A percentile compares a stretch with the other conserved stretches of the same genome.
Evolutionary conservation across 2,113 vertebrate genomes (phyloP).

Genomic region (Brachyhypopomus gauderio): DNA sequence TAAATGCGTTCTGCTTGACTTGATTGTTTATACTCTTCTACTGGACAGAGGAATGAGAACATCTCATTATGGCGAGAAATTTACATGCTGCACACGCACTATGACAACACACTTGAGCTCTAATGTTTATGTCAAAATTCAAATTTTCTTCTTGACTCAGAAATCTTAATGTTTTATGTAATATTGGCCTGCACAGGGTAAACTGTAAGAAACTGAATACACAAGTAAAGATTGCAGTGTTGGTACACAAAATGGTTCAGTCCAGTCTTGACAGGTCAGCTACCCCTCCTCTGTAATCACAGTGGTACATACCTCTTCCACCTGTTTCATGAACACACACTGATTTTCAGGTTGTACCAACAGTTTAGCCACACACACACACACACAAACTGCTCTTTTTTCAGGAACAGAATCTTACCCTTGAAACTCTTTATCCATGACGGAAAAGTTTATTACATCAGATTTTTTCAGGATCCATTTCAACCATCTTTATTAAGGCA

Average conservation of each 20-base stretch:
- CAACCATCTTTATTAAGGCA: background rate
- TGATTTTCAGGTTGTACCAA: slow-evolving; percentile 20
- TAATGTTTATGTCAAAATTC: slow-evolving; percentile 31
- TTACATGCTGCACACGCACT: background rate
- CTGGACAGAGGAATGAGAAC: slow-evolving; percentile 13
- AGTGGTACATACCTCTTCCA: slow-evolving; percentile 39
- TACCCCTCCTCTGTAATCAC: slow-evolving; percentile 1
- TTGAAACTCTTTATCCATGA: background rate
- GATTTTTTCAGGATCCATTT: too few species aligned
- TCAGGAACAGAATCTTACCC: background rate
- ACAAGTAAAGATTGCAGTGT: slow-evolving; percentile 10
- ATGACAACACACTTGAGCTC: slow-evolving; percentile 3
- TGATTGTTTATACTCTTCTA: slow-evolving; percentile 8
- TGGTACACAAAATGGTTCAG: background rate
- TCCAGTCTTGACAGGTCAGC: slow-evolving; percentile 17
- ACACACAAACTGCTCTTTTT: slow-evolving; percentile 3
- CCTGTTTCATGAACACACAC: slow-evolving; percentile 46
- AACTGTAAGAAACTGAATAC: background rate
- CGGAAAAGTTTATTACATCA: too few species aligned
- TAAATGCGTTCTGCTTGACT: slow-evolving; percentile 20
- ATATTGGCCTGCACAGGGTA: background rate
- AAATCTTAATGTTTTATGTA: too few species aligned
- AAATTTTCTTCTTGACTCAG: background rate
- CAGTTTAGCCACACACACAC: slow-evolving; percentile 21
- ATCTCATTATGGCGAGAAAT: background rate